Percentiles rank a stretch among this genome's conserved stretches.
Conservation (phyloP, 2,888 invertebrate species). For the Megalurothrips usitatus region DNA sequence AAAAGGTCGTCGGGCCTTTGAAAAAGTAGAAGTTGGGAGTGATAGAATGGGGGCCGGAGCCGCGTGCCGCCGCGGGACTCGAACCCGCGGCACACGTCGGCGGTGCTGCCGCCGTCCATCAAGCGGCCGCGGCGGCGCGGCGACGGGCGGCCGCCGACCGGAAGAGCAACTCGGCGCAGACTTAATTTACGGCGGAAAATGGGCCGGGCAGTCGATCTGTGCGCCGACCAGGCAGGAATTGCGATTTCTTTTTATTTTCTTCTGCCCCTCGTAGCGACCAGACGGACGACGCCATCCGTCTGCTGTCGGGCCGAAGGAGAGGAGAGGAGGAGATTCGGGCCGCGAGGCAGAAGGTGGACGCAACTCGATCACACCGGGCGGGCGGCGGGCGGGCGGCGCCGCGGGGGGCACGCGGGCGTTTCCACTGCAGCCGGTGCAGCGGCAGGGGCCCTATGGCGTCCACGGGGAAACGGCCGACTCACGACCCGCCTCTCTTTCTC, state of each 20-base stretch:
- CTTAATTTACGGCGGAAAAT: constrained; percentile 10
- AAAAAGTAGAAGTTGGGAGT: too few relatives aligned
- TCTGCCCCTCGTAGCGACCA: not conserved
- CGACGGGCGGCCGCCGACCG: not conserved
- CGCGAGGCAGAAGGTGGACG: too few relatives aligned
- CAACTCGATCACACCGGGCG: not conserved
- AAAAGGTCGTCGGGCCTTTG: too few relatives aligned
- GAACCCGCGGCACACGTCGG: not conserved
- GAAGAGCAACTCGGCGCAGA: not conserved
- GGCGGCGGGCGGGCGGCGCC: not conserved
- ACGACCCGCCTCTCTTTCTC: too few relatives aligned
- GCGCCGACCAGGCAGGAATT: not conserved
- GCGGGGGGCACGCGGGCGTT: too few relatives aligned
- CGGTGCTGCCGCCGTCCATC: not conserved
- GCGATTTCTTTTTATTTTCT: not conserved
- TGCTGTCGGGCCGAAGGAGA: too few relatives aligned
- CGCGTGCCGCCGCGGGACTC: not conserved
- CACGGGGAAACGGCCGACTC: too few relatives aligned
- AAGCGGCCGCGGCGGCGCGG: not conserved
- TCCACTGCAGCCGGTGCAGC: too few relatives aligned
- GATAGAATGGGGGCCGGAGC: not conserved
- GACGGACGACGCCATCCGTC: too few relatives aligned
- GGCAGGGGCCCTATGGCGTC: too few relatives aligned
- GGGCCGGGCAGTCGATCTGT: not conserved
- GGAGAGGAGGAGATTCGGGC: too few relatives aligned